A percentile compares a stretch with the other conserved stretches of the same genome.
phyloP scores from a whole-genome alignment of 1,140 invertebrate species.

The Heliconius hewitsoni region DNA sequence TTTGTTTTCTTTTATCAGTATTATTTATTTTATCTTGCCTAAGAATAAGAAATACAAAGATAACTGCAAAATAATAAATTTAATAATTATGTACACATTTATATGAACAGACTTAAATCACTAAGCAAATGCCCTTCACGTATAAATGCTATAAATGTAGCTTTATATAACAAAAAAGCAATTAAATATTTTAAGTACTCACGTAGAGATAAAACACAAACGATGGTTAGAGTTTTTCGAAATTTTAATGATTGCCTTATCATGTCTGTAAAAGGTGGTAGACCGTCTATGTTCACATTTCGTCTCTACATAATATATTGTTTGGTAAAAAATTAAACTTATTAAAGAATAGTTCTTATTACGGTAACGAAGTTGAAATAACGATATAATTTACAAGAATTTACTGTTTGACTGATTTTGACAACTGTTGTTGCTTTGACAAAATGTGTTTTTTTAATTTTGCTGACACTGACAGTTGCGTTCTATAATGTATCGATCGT shows the following conservation, averaged over 20 bases:
- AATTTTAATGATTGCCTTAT: slow-evolving; percentile 75
- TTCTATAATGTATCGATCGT: not conserved
- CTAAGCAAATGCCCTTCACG: not conserved
- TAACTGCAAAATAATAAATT: slow-evolving; percentile 57
- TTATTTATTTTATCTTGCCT: slow-evolving; percentile 55
- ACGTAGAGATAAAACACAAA: slow-evolving; percentile 63
- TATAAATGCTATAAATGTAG: not conserved
- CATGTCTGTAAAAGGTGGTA: slow-evolving; percentile 63
- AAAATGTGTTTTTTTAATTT: not conserved
- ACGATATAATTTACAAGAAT: slow-evolving; percentile 4
- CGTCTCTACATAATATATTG: slow-evolving; percentile 12
- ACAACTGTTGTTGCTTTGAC: slow-evolving; percentile 8
- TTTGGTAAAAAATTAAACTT: not conserved
- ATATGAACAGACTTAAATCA: not conserved
- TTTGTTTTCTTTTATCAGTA: slow-evolving; percentile 41
- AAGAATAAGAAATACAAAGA: slow-evolving; percentile 65
- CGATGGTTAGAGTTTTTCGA: slow-evolving; percentile 66
- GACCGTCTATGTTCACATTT: slow-evolving; percentile 55
- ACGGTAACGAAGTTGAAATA: not conserved
- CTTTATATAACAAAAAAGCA: slow-evolving; percentile 22
- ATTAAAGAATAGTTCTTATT: not conserved
- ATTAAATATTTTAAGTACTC: slow-evolving; percentile 47
- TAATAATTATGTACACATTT: slow-evolving; percentile 19
- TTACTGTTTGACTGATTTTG: slow-evolving; percentile 20
- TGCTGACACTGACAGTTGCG: slow-evolving; percentile 11